Conservation (phyloP, 2,797 vertebrate species). For the Chaenodraco wilsoni region DNA sequence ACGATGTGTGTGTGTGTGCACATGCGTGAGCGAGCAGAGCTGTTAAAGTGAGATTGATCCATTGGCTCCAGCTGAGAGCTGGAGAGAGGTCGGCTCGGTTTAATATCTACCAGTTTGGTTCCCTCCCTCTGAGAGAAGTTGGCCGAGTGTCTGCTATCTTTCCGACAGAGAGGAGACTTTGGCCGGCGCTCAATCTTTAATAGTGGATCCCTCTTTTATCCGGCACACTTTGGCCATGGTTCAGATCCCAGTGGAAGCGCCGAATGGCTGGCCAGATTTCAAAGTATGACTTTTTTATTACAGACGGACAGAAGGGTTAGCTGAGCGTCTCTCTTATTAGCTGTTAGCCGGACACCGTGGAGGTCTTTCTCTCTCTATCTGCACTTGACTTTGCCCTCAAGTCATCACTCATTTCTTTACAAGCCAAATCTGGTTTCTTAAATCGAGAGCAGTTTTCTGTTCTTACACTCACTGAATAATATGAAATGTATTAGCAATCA, state of each 20-base stretch:
- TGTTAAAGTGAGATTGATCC: conserved; percentile 76
- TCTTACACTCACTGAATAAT: background rate
- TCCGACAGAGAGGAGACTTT: conserved; percentile 9
- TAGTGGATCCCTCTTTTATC: conserved; percentile 47
- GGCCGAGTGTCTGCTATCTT: conserved; percentile 33
- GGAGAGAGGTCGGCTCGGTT: conserved; percentile 50
- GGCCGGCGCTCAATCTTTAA: conserved; percentile 43
- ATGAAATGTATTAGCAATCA: background rate
- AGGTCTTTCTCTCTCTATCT: background rate
- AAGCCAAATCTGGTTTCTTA: background rate
- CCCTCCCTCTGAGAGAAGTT: conserved; percentile 38
- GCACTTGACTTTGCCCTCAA: conserved; percentile 6
- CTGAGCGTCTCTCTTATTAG: background rate
- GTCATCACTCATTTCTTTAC: conserved; percentile 21
- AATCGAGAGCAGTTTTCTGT: background rate
- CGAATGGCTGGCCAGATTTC: conserved; percentile 32
- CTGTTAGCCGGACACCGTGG: background rate
- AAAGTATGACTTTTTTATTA: conserved; percentile 46
- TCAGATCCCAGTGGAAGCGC: conserved; percentile 33
- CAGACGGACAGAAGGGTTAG: background rate
- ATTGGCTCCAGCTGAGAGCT: conserved; percentile 65
- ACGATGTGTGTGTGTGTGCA: conserved; percentile 21
- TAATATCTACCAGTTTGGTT: conserved; percentile 48
- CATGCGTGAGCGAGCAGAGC: conserved; percentile 35
- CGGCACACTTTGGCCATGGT: conserved; percentile 40